Base-by-base conservation (phyloP, 2,113 vertebrate genomes). In the Brachirus orientalis region DNA sequence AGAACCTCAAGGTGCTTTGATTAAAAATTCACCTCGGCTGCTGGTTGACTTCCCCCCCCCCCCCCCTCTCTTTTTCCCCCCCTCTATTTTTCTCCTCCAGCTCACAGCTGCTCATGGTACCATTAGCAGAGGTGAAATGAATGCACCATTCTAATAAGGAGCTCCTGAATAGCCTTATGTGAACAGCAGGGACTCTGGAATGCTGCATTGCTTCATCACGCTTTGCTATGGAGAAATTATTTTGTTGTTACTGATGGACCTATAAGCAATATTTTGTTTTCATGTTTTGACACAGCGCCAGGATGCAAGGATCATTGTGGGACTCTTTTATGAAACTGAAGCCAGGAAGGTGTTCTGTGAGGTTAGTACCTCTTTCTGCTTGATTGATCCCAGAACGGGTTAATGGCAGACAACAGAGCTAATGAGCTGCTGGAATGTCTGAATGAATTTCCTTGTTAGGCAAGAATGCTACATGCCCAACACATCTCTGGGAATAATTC, bases 261-360 rank as follows among this genome's bases (percentile, higher is more conserved):
- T 65, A 38, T 38, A 44, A 80, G 57, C 41, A 13, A 13, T 73
- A 55, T 51, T 69, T 53, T 44, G 28, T 77, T 70, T 44, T 79
- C n/a, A 9, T 79, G 14, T 65, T 79, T 41, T 56, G 43, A 47
- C 13, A 0, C 82, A 98, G 97, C 94, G 97, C 46, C 97, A 98
- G 77, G 97, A 98, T 0, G 97, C 97, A 4, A 91, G 97, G 17
- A 98, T 98, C 91, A 98, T 98, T 2, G 97, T 98, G 88, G 97
- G 97, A 18, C 95, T 98, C 51, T 98, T 98, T 88, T 98, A 98
- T 35, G 97, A 98, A 86, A 98, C 97, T 0, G 97, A 98, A 88
- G 97, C 97, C 16, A 93, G 96, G 37, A 98, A 98, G 79, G 97
- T 98, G 50, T 98, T 98, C 85, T 98, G 97, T 46, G 96, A 98